Evolutionary conservation across 2,113 vertebrate genomes (phyloP).

Genomic region (Gopherus flavomarginatus): DNA sequence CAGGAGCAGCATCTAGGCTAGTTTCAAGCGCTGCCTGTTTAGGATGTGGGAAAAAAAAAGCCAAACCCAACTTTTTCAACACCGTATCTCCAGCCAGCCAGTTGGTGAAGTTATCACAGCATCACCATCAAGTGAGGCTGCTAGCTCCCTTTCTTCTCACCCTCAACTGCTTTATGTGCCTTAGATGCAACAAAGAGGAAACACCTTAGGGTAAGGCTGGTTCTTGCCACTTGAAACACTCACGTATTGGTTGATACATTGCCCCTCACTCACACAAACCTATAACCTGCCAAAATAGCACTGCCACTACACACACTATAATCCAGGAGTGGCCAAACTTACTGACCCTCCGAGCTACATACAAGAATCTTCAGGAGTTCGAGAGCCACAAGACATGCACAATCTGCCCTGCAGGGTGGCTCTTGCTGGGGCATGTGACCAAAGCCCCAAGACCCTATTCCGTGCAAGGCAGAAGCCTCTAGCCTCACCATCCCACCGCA

Average conservation of each 20-base stretch:
- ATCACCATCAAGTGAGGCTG: background rate
- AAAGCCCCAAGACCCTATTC: no score
- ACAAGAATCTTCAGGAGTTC: no score
- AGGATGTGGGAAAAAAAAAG: accelerated
- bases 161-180: background rate
- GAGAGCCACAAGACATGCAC: no score
- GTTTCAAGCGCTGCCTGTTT: accelerated
- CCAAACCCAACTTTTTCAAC: background rate
- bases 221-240: background rate
- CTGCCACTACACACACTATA: background rate
- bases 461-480: no score
- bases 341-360: no score
- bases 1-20: background rate
- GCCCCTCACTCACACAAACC: background rate
- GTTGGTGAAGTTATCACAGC: background rate
- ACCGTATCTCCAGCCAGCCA: background rate
- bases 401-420: no score
- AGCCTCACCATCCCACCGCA: no score
- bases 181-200: background rate
- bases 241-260: accelerated
- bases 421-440: no score
- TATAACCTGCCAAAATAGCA: background rate
- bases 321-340: no score
- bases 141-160: background rate
- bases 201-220: background rate